Evolutionary conservation across 2,113 vertebrate species (phyloP).

Genomic region (Tyto alba): DNA sequence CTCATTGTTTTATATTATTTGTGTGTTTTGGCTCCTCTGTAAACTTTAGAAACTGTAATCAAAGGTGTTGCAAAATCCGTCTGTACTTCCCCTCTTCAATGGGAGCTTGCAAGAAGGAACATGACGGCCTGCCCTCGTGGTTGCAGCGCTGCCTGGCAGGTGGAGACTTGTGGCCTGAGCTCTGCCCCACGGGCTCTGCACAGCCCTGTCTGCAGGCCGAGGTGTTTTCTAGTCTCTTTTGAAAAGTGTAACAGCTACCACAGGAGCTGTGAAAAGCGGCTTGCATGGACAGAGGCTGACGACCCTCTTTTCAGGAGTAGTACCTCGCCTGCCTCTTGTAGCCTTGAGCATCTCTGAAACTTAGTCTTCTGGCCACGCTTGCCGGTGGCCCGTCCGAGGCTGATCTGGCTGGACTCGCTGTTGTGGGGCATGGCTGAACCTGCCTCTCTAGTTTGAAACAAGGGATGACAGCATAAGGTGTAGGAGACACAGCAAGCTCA

Average conservation of each 20-base stretch:
- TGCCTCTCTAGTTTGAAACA: not conserved
- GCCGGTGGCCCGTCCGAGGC: fast-evolving
- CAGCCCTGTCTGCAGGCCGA: not conserved
- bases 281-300: not conserved
- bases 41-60: not conserved
- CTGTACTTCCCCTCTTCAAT: not conserved
- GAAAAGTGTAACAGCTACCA: not conserved
- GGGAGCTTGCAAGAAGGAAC: not conserved
- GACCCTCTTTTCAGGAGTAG: not conserved
- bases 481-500: not conserved
- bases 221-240: not conserved
- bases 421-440: not conserved
- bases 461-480: not conserved
- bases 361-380: not conserved
- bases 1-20: not conserved
- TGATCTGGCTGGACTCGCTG: not conserved
- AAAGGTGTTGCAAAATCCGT: not conserved
- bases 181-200: not conserved
- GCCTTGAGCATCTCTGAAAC: not conserved
- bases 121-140: not conserved
- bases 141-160: not conserved
- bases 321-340: not conserved
- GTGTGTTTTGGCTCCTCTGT: not conserved
- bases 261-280: not conserved
- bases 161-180: not conserved